Base-by-base conservation (phyloP, 2,797 vertebrate genomes). In the Phrynocephalus vlangalii region DNA sequence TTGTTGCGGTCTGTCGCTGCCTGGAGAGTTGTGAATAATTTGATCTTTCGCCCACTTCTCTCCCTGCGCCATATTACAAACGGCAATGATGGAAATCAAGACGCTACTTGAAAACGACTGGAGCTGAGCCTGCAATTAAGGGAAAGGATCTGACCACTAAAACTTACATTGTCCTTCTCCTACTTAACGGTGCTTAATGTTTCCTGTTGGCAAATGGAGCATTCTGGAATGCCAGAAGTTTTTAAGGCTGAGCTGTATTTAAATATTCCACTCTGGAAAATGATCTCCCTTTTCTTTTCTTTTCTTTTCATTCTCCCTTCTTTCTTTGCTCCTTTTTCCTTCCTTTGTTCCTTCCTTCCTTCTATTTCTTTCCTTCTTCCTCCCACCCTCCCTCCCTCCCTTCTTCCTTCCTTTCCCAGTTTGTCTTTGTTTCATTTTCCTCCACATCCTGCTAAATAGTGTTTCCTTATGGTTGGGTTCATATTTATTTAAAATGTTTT, bases 131-230 rank as follows among this genome's bases (percentile, higher is more conserved):
- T 80, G 83, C 89, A 93, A 91, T 28, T 73, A 91, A 88, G 85
- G 72, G 77, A 90, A 86, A 52, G n/a, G 18, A 13, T 77, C 30
- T 71, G n/a, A 48, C 38, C 67, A 73, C 33, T 30, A 6, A 48
- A 73, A 75, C 60, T 30, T 1, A 13, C 0, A 28, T 76, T 93
- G 87, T 90, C 78, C 84, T 92, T 88, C 16, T 79, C 72, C 82
- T 30, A 77, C 82, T 85, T 92, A 93, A 90, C 73, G 84, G 89
- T 92, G 82, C 87, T 81, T 60, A 91, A 50, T 84, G 87, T 91
- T 94, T 95, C 93, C 93, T 95, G 86, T 52, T 91, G 88, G 92
- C 77, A 89, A 91, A 50, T 77, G 90, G 83, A 90, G 85, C 84
- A 84, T 87, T 90, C 50, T 18, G 81, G 80, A 86, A 89, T 16